These are phyloP conservation scores for Rattus norvegicus DNA, from an alignment of 2,113 vertebrate genomes.

Conservation along the genomic window GRCr8 NC_086030.1:39741501-39742000, in stretches of 20 bases:
- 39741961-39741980: neutral
- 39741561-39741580: constrained; percentile 49
- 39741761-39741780: constrained; percentile 67
- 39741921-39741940: constrained; percentile 49
- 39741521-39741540: neutral
- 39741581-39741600: constrained; percentile 53
- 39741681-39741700: constrained; percentile 59
- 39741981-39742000: neutral
- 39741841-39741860: constrained; percentile 56
- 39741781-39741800: constrained; percentile 67
- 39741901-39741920: constrained; percentile 5
- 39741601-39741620: constrained; percentile 76
- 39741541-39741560: neutral
- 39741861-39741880: constrained; percentile 36
- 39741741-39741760: constrained; percentile 73
- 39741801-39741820: constrained; percentile 70
- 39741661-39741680: constrained; percentile 79
- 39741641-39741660: constrained; percentile 78
- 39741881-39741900: constrained; percentile 18
- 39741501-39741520: neutral
- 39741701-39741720: constrained; percentile 72
- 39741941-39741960: neutral
- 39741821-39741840: constrained; percentile 67
- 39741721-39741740: constrained; percentile 70
- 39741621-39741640: constrained; percentile 74